These are phyloP conservation scores for Leptopterna dolabrata DNA, from an alignment of 2,888 invertebrate species.

Conservation along the genomic window DNA sequence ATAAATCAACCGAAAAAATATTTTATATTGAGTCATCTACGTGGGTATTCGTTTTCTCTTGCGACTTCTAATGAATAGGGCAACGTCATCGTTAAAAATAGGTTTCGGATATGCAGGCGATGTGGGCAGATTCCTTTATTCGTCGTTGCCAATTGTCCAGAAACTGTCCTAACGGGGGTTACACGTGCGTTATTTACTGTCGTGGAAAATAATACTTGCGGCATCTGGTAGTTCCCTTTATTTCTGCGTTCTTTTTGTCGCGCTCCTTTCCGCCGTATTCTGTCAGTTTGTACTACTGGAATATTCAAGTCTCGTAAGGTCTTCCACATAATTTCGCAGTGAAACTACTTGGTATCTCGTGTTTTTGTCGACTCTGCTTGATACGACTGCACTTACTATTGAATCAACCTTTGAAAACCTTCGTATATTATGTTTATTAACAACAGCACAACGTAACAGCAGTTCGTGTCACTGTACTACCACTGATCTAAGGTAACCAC, in stretches of 20 bases:
- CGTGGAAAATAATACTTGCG: slow-evolving; percentile 3
- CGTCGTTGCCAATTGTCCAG: neutral
- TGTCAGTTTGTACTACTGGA: neutral
- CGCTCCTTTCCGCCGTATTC: neutral
- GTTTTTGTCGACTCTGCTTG: no score
- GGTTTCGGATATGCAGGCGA: neutral
- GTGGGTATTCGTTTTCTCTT: neutral
- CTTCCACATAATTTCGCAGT: no score
- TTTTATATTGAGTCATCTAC: neutral
- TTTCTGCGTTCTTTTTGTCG: neutral
- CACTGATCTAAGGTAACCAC: no score
- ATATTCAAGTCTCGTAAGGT: no score
- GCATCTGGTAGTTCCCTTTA: slow-evolving; percentile 1
- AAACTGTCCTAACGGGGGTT: no score
- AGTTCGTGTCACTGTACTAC: no score
- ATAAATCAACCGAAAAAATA: neutral
- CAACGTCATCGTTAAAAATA: neutral
- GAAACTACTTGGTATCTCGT: no score
- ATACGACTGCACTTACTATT: no score
- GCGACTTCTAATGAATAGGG: neutral
- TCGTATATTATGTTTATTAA: no score
- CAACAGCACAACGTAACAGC: no score
- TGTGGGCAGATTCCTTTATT: neutral
- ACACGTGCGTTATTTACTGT: slow-evolving; percentile 32
- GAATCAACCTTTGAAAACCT: no score